Evolutionary conservation across 2,113 vertebrate genomes (phyloP), one percentile per base, ranked within the genome.

Genomic region (Emydura subglobosa): DNA sequence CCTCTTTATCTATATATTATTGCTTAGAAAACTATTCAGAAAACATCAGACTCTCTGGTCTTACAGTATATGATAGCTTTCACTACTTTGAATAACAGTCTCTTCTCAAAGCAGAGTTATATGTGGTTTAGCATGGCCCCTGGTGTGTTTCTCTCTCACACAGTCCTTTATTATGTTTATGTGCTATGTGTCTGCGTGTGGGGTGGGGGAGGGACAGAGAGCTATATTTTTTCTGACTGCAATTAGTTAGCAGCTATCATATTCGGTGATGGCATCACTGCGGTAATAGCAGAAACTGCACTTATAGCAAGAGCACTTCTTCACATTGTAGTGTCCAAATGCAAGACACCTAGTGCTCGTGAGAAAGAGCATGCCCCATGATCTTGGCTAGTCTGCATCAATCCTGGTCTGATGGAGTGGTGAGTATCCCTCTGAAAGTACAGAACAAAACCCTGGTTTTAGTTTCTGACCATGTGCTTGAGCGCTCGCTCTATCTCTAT

Each of bases 191-290:
- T 92, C 83, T 94, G 9, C 0, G 47, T 83, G 96, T 88, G 89
- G 94, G 90, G 86, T 83, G 90, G 82, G 83, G 74, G 54, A 93
- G 88, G 86, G 87, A 90, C 51, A 79, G 57, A 61, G 31, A 2
- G 25, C 74, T 94, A 5, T 82, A 44, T 94, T 88, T 94, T 94
- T 80, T 55, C 87, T 91, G 82, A 89, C 47, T 83, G 87, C 8
- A 68, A 93, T 94, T 92, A 96, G 93, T 97, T 97, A 97, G 96
- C 94, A 88, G 94, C 91, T 85, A 96, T 96, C 95, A 92, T 3
- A 0, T 94, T 94, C 93, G 72, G 92, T 39, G 65, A 72, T 39
- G n/a, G 65, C n/a, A 39, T 39, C 65, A 72, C n/a, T 0, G 0
- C 85, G 88, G 93, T 92, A 86, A 82, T 82, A 55, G 61, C 14